Evolutionary conservation across 2,888 invertebrate genomes (phyloP), one percentile per base, ranked within the genome.

Genomic region (Luperina nickerlii): DNA sequence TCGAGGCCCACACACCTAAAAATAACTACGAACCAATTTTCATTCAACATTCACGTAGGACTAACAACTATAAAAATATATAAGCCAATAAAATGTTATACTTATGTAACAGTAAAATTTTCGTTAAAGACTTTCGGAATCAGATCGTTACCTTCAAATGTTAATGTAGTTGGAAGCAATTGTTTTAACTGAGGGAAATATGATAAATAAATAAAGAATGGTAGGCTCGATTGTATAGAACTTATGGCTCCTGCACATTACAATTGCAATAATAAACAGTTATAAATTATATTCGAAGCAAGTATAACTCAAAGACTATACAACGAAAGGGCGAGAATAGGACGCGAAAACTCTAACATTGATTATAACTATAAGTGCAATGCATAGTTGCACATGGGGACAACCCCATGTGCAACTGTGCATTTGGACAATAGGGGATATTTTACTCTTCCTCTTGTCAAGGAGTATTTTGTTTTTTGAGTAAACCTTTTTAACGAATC

Each of bases 11-110:
- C 18, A 67, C 42, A 62, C 60, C 18, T 62, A 38, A 48, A 69
- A 63, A 57, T 76, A 76, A 76, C 42, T 54, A 27, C 3, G 60
- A 24, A 8, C 71, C 27, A 69, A 68, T 83, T 73, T 72, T 15
- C 51, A 73, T 72, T 48, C 7, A 65, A 54, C 38, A 70, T 71
- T 70, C 70, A 67, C 62, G 66, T 71, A 66, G 32, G 15, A 38
- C 69, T 60, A 66, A 81, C 54, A 81, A 81, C 48, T 69, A 32
- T 32, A 32, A 32, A 32, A 32, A 32, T 32, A 71, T 62, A 75
- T 74, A 80, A 76, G 72, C 69, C 65, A 82, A 78, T 82, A 87
- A 80, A 84, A 82, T 74, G 72, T 76, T 76, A 63, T 54, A 79
- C 60, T 83, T 76, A 48, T 66, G 70, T 57, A 38, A 24, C 72